Evolutionary conservation across 2,888 invertebrate species (phyloP).

Genomic region (Idaea straminata): DNA sequence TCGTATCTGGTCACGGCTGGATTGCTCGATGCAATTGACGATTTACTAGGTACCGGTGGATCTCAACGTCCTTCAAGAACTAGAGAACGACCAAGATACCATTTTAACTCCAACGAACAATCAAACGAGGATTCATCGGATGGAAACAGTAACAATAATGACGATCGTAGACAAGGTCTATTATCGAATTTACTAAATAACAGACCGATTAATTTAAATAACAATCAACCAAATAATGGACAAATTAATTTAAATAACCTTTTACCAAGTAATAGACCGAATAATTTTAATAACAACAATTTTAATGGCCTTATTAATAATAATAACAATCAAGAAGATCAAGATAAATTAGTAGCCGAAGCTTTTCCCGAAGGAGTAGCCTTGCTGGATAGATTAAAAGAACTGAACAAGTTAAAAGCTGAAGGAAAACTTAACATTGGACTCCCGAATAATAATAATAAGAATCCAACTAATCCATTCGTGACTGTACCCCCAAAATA

Average conservation of each 20-base stretch:
- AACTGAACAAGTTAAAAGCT: slow-evolving; percentile 37
- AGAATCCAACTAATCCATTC: slow-evolving; percentile 12
- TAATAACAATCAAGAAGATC: slow-evolving; percentile 14
- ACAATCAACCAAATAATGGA: not conserved
- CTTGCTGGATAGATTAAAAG: slow-evolving; percentile 33
- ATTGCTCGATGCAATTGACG: not conserved
- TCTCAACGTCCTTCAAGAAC: not conserved
- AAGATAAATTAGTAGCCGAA: slow-evolving; percentile 18
- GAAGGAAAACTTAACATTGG: slow-evolving; percentile 18
- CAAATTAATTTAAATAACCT: not conserved
- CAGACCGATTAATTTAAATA: not conserved
- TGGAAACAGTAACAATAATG: not conserved
- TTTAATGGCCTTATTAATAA: slow-evolving; percentile 1
- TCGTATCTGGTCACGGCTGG: not conserved
- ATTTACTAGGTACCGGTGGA: not conserved
- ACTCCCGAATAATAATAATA: slow-evolving; percentile 4
- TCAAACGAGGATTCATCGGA: not conserved
- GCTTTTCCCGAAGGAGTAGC: slow-evolving; percentile 26
- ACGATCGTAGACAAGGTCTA: not conserved
- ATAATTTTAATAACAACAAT: slow-evolving; percentile 7
- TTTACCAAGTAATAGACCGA: not conserved
- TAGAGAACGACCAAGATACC: not conserved
- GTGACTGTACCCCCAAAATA: slow-evolving; percentile 3
- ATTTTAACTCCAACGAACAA: not conserved
- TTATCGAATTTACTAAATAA: not conserved